Conservation (phyloP, 2,888 invertebrate species). For the Dryomyza anilis region DNA sequence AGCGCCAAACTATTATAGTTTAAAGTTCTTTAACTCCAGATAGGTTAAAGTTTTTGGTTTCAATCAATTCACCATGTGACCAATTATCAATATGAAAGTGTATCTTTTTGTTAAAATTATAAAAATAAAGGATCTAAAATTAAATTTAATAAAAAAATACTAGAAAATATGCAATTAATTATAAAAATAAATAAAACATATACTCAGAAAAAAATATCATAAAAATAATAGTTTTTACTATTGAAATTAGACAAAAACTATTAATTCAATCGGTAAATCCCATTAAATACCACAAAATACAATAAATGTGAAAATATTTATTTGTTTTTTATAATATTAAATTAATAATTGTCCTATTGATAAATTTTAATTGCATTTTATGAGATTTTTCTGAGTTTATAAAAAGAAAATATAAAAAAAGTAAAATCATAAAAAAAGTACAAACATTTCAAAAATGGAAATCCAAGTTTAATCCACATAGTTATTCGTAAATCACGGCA, state of each 20-base stretch:
- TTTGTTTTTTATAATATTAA: too few relatives aligned
- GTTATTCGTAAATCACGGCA: slow-evolving; percentile 21
- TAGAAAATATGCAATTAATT: neutral
- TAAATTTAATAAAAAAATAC: neutral
- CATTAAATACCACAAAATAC: too few relatives aligned
- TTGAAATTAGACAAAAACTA: neutral
- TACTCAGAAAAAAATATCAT: neutral
- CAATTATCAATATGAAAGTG: too few relatives aligned
- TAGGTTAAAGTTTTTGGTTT: too few relatives aligned
- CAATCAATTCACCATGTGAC: too few relatives aligned
- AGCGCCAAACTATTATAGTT: too few relatives aligned
- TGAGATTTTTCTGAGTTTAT: neutral
- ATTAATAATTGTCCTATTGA: too few relatives aligned
- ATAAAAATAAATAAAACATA: neutral
- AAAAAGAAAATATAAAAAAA: slow-evolving; percentile 19
- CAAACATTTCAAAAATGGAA: slow-evolving; percentile 44
- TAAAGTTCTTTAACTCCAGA: too few relatives aligned
- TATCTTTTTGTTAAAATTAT: neutral
- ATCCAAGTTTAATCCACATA: slow-evolving; percentile 45
- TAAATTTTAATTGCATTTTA: too few relatives aligned
- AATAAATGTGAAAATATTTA: neutral
- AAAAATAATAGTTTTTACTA: neutral
- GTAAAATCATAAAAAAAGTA: slow-evolving; percentile 23
- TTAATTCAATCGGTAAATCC: neutral
- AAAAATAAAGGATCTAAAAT: neutral